Conservation (phyloP, 1,140 invertebrate species). For the Papilio polyxenes region DNA sequence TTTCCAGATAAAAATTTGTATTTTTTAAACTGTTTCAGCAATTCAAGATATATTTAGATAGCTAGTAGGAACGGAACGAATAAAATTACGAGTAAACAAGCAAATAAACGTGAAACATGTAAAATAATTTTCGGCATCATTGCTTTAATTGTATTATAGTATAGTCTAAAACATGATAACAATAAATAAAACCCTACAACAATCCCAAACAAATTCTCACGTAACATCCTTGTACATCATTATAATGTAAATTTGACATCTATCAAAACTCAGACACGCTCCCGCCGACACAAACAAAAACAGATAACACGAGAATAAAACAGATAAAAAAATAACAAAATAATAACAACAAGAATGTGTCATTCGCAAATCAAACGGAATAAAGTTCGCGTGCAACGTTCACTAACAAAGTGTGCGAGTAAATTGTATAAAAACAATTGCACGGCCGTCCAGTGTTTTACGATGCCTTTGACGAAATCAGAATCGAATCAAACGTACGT, state of each 20-base stretch:
- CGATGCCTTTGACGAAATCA: slow-evolving; percentile 76
- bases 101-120: background rate
- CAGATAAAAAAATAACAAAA: slow-evolving; percentile 58
- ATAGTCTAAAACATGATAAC: background rate
- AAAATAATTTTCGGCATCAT: background rate
- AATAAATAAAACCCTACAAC: background rate
- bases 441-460: slow-evolving; percentile 66
- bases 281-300: slow-evolving; percentile 55
- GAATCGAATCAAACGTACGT: slow-evolving; percentile 74
- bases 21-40: no score
- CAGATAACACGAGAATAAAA: slow-evolving; percentile 65
- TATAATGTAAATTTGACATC: slow-evolving; percentile 78
- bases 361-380: slow-evolving; percentile 74
- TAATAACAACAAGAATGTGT: slow-evolving; percentile 64
- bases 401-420: slow-evolving; percentile 54
- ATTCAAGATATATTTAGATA: no score
- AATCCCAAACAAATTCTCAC: slow-evolving; percentile 57
- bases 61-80: no score
- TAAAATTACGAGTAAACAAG: no score
- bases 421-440: slow-evolving; percentile 80
- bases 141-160: background rate
- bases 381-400: slow-evolving; percentile 62
- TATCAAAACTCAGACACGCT: slow-evolving; percentile 75
- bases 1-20: no score
- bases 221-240: slow-evolving; percentile 49